Evolutionary conservation across 64 coral and sea anemone genomes (phyloP).

Genomic region (Actinia tenebrosa): DNA sequence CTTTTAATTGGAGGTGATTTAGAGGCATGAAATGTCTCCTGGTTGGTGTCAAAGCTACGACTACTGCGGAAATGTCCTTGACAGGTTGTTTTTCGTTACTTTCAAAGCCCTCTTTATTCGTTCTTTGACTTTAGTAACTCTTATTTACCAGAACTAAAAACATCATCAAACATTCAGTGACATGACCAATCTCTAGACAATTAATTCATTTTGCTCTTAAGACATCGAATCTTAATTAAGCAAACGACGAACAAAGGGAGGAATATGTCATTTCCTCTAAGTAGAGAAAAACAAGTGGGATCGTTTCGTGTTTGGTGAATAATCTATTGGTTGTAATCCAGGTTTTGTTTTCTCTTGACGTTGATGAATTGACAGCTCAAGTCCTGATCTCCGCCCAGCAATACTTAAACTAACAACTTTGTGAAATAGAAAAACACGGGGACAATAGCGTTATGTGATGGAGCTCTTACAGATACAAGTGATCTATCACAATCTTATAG

Average conservation of each 20-base stretch:
- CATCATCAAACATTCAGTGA: constrained; percentile 19
- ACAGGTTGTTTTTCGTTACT: background rate
- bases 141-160: constrained; percentile 10
- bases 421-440: constrained; percentile 15
- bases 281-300: background rate
- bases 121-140: background rate
- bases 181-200: background rate
- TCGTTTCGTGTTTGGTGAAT: constrained; percentile 7
- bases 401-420: constrained; percentile 19
- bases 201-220: constrained; percentile 6
- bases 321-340: constrained; percentile 15
- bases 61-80: background rate
- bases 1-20: constrained; percentile 17
- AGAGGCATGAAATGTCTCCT: background rate
- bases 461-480: constrained; percentile 7
- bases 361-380: constrained; percentile 15
- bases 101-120: constrained; percentile 6
- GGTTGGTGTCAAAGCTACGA: background rate
- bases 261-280: constrained; percentile 1
- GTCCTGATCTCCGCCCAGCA: background rate
- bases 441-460: constrained; percentile 5
- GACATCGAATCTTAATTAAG: constrained; percentile 3
- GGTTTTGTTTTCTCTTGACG: constrained; percentile 1
- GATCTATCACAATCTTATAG: background rate
- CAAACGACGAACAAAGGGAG: background rate